Base-by-base conservation (phyloP, 2,888 invertebrate genomes). In the Zaprionus obscuricornis region DNA sequence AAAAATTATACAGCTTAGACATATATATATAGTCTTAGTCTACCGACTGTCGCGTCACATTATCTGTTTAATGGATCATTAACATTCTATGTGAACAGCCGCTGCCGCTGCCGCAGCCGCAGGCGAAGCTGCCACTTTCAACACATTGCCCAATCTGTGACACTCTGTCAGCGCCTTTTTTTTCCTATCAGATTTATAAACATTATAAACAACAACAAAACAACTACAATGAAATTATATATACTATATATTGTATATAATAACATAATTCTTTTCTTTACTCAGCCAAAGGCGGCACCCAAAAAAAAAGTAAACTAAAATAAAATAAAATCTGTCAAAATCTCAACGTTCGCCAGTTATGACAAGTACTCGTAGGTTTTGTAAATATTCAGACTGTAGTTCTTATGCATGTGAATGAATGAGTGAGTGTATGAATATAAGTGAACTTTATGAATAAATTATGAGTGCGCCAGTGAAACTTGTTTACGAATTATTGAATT, bases 41-140 rank as follows among this genome's bases (percentile, higher is more conserved):
- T 58, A 50, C 45, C 26, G 56, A n/a, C 56, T 58, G 60, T 18
- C 52, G 72, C 52, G 65, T 66, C 81, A 67, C 70, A 75, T 83
- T 82, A 83, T 83, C 83, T 82, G 52, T 68, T 85, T 75, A 83
- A 83, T 86, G 85, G 75, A 86, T 83, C 83, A 85, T 86, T 86
- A 82, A 71, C 77, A 75, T 72, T 84, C 81, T 66, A 63, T 34
- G 64, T 59, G 73, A 64, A 64, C 47, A 66, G 60, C 45, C 34
- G 62, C 37, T 22, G 22, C 22, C 22, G 7, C 22, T 7, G 22
- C 22, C 22, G 7, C 22, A 4, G 22, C 22, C 7, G 22, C 7
- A 22, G 22, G 7, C 7, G 22, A 22, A n/a, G n/a, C n/a, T n/a
- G n/a, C n/a, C 46, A 72, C 68, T 69, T 69, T 69, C 72, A 46